Evolutionary conservation across 2,797 vertebrate genomes (phyloP).

Genomic region (Danio aesculapii): DNA sequence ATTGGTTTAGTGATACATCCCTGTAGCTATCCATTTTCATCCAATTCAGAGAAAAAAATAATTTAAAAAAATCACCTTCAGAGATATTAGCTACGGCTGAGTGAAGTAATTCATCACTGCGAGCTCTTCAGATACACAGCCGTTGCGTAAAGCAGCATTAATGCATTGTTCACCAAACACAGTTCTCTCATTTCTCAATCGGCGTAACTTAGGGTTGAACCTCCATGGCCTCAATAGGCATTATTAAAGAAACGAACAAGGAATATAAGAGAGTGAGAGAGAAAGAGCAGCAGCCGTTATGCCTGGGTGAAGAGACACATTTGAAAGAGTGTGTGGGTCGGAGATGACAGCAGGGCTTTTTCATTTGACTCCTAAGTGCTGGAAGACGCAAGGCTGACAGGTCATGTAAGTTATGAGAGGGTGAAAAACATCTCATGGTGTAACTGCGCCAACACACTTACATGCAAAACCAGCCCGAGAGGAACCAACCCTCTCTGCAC

Average conservation of each 20-base stretch:
- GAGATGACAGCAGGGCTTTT: constrained; percentile 6
- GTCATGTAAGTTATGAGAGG: constrained; percentile 18
- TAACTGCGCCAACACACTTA: constrained; percentile 25
- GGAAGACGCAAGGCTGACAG: constrained; percentile 17
- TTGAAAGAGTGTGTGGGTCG: constrained; percentile 34
- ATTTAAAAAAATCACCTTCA: constrained; percentile 38
- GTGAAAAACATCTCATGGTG: constrained; percentile 1
- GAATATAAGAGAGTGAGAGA: constrained; percentile 3
- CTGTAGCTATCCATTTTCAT: constrained; percentile 51
- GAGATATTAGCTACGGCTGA: constrained; percentile 45
- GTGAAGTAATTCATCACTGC: constrained; percentile 50
- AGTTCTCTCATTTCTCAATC: constrained; percentile 40
- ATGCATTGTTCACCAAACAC: constrained; percentile 39
- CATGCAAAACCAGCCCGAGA: constrained; percentile 8
- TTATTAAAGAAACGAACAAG: constrained; percentile 19
- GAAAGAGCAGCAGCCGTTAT: background rate
- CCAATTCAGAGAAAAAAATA: background rate
- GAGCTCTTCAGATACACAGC: constrained; percentile 25
- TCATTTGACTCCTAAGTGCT: constrained; percentile 28
- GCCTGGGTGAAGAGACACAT: constrained; percentile 15
- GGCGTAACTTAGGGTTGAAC: constrained; percentile 15
- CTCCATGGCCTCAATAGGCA: constrained; percentile 1
- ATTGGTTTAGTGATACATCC: constrained; percentile 45
- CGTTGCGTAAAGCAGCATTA: constrained; percentile 41
- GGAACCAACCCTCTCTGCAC: background rate